Conservation (phyloP, 2,888 invertebrate genomes). For the Aproaerema taeniolella region DNA sequence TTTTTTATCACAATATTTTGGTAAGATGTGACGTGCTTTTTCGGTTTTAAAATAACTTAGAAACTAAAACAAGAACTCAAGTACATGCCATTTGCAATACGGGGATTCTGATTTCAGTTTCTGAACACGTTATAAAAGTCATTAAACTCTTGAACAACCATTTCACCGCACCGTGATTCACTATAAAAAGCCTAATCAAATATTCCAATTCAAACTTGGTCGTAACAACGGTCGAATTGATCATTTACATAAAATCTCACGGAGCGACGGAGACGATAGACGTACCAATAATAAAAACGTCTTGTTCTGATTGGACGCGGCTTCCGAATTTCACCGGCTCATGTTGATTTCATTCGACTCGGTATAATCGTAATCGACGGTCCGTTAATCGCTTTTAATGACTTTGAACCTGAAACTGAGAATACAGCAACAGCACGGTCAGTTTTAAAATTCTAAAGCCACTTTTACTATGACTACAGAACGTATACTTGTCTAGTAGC, state of each 20-base stretch:
- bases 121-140: too few species aligned
- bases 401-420: slow-evolving; percentile 15
- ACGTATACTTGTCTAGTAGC: too few species aligned
- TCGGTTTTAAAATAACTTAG: too few species aligned
- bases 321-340: slow-evolving; percentile 43
- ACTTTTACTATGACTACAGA: too few species aligned
- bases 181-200: slow-evolving; percentile 5
- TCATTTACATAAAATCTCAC: slow-evolving; percentile 43
- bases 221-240: slow-evolving; percentile 26
- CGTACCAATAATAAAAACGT: slow-evolving; percentile 30
- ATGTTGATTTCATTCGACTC: slow-evolving; percentile 27
- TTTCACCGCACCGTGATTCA: background rate
- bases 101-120: too few species aligned
- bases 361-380: slow-evolving; percentile 20
- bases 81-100: too few species aligned
- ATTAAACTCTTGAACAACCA: too few species aligned
- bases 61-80: too few species aligned
- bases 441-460: too few species aligned
- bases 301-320: slow-evolving; percentile 28
- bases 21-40: too few species aligned
- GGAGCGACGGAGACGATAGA: slow-evolving; percentile 25
- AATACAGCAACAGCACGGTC: background rate
- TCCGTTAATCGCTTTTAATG: slow-evolving; percentile 29
- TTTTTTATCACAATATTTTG: too few species aligned
- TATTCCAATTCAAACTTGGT: slow-evolving; percentile 21